Base-by-base conservation (phyloP, 2,113 vertebrate species). In the Mohoua ochrocephala region DNA sequence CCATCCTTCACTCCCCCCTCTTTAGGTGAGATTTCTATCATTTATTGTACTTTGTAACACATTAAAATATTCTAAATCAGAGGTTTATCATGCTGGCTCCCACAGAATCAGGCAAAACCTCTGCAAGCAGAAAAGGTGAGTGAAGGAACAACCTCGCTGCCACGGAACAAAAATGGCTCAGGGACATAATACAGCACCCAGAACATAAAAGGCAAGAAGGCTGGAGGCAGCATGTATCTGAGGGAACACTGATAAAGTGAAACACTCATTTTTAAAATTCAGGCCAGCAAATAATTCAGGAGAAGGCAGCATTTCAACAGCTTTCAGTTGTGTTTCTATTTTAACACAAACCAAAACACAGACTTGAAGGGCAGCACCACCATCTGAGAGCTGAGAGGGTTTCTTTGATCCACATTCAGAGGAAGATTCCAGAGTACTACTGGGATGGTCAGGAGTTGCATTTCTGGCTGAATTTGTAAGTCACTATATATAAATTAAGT, bases 61-160 rank as follows among this genome's bases (percentile, higher is more conserved):
- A 95, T 90, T 94, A 86, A 96, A 91, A 91, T 91, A 76, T 70
- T 67, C 57, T 87, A 64, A 95, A 68, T 60, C 45, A 81, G 26
- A 94, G 24, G 47, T 77, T 94, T 97, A n/a, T 86, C 81, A 49
- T 42, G 30, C 21, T 35, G 89, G 59, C 50, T 84, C 69, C 50
- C 47, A 59, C 60, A 79, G 49, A 80, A 31, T 24, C 28, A 61
- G 68, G 28, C 54, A 57, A 80, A 91, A 79, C 9, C 54, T 68
- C 67, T 82, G 20, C 14, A 47, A 68, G 50, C 30, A 81, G 49
- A 75, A 17, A 64, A 84, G 30, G 68, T 39, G 53, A 47, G 49
- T 61, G 79, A 92, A 82, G 79, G 42, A 93, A 65, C n/a, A 54
- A 37, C 70, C 45, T 53, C 68, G 60, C 47, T 74, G 26, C 27